Percentiles rank a stretch among this genome's conserved stretches.
Conservation (phyloP, 1,140 invertebrate species). For the Wasmannia auropunctata region DNA sequence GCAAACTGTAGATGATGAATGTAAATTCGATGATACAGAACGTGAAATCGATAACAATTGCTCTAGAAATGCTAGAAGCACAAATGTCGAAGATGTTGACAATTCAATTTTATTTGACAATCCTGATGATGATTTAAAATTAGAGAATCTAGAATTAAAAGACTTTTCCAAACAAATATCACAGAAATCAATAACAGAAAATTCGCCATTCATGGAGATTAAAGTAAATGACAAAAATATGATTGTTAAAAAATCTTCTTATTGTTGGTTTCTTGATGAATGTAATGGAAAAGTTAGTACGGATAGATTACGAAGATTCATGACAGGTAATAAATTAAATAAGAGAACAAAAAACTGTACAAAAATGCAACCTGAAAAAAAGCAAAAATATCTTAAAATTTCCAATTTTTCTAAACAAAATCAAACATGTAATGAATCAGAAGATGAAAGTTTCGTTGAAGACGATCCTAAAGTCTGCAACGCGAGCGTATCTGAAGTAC, state of each 20-base stretch:
- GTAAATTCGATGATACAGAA: neutral
- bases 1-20: neutral
- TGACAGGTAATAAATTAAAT: neutral
- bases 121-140: neutral
- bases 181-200: neutral
- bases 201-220: neutral
- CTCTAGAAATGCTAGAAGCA: neutral
- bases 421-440: neutral
- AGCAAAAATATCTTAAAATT: neutral
- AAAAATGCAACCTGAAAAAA: neutral
- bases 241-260: neutral
- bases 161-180: neutral
- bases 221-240: neutral
- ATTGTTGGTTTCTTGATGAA: slow-evolving; percentile 13
- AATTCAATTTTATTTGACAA: neutral
- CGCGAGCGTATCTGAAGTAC: neutral
- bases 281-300: neutral
- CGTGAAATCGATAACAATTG: neutral
- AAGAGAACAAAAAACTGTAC: neutral
- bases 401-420: neutral
- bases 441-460: neutral
- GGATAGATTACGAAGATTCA: neutral
- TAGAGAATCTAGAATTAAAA: neutral
- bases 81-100: neutral
- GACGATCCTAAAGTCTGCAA: neutral